Evolutionary conservation across 1,140 invertebrate genomes (phyloP).

Genomic region (Melitaea cinxia): DNA sequence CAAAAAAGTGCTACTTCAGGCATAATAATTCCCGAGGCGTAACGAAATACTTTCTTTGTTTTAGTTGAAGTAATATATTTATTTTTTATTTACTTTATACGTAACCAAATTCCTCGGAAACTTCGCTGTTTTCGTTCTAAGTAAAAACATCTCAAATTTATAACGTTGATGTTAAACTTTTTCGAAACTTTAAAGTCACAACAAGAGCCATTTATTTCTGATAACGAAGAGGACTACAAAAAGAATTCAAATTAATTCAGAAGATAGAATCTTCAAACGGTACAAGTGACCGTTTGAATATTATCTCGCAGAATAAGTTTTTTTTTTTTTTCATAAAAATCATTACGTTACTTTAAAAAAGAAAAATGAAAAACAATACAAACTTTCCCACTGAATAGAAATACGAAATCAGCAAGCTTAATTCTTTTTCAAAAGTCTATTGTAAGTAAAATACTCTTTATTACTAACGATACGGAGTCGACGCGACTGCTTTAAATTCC

Average conservation of each 20-base stretch:
- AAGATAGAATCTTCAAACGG: conserved; percentile 65
- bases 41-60: neutral
- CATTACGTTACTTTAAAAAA: conserved; percentile 23
- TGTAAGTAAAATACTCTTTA: conserved; percentile 36
- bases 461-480: conserved; percentile 34
- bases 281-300: conserved; percentile 58
- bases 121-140: conserved; percentile 17
- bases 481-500: neutral
- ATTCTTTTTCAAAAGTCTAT: conserved; percentile 65
- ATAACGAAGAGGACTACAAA: conserved; percentile 56
- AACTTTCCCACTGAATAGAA: conserved; percentile 73
- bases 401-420: conserved; percentile 60
- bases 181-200: conserved; percentile 39
- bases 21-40: conserved; percentile 1
- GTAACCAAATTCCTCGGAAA: conserved; percentile 13
- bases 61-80: conserved; percentile 5
- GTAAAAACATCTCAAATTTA: conserved; percentile 33
- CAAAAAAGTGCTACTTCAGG: neutral
- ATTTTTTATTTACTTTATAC: conserved; percentile 15
- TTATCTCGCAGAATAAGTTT: conserved; percentile 59
- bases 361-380: conserved; percentile 66
- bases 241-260: conserved; percentile 70
- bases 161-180: conserved; percentile 36
- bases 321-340: conserved; percentile 29
- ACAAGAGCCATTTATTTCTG: conserved; percentile 50